Conservation (phyloP, 2,888 invertebrate genomes). For the Sphinx pinastri region DNA sequence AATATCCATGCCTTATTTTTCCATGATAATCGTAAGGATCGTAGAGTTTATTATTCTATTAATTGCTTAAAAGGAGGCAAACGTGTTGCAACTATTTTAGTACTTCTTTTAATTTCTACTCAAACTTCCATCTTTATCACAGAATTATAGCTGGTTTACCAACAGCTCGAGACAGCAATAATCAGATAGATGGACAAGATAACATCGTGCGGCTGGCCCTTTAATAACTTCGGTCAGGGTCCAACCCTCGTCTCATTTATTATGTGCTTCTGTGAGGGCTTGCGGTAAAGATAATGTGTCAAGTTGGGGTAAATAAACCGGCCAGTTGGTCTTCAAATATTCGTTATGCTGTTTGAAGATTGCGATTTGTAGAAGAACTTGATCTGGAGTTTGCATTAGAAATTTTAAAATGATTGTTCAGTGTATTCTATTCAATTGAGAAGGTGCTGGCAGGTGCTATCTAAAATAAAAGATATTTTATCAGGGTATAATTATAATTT, state of each 20-base stretch:
- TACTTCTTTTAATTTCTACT: too few relatives aligned
- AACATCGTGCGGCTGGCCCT: slow-evolving; percentile 25
- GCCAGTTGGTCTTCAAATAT: slow-evolving; percentile 3
- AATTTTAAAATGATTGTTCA: neutral
- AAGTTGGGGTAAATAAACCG: slow-evolving; percentile 23
- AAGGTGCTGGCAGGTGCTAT: too few relatives aligned
- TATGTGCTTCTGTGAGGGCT: slow-evolving; percentile 27
- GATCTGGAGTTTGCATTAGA: neutral
- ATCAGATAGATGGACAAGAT: slow-evolving; percentile 28
- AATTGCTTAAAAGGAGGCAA: too few relatives aligned
- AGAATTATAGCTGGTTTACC: slow-evolving; percentile 8
- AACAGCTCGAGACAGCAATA: slow-evolving; percentile 26
- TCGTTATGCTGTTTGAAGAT: neutral
- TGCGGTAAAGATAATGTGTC: slow-evolving; percentile 27
- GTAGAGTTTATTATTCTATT: too few relatives aligned
- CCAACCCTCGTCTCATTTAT: slow-evolving; percentile 29
- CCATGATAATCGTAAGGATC: too few relatives aligned
- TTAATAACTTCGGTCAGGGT: slow-evolving; percentile 27
- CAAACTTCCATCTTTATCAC: too few relatives aligned
- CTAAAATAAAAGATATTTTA: too few relatives aligned
- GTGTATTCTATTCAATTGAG: too few relatives aligned
- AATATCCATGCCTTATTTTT: too few relatives aligned
- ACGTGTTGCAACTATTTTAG: too few relatives aligned
- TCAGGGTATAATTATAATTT: too few relatives aligned
- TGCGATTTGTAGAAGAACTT: neutral